Conservation (phyloP, 2,888 invertebrate genomes). For the Leptopilina myrica region DNA sequence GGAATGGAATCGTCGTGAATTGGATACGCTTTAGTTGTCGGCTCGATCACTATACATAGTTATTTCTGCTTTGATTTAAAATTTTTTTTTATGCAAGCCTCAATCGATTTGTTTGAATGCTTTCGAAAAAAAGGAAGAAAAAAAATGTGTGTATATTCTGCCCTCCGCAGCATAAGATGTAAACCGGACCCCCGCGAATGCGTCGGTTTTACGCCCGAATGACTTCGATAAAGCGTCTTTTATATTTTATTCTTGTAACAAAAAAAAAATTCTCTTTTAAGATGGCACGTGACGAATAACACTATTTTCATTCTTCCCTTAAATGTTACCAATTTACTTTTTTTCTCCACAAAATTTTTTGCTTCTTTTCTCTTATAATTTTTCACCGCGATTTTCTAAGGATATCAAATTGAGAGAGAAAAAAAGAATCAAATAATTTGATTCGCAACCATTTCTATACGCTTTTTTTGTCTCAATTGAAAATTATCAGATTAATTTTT, state of each 20-base stretch:
- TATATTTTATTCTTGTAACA: background rate
- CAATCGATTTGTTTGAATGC: conserved; percentile 63
- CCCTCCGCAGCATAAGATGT: conserved; percentile 45
- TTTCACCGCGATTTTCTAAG: too few species aligned
- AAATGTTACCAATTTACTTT: background rate
- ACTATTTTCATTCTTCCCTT: background rate
- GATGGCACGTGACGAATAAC: background rate
- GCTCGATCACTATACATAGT: conserved; percentile 28
- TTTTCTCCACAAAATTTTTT: too few species aligned
- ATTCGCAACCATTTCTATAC: too few species aligned
- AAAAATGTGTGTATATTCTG: background rate
- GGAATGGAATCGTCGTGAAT: conserved; percentile 8
- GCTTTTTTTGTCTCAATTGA: too few species aligned
- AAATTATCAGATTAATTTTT: too few species aligned
- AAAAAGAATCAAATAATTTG: too few species aligned
- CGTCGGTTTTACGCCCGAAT: conserved; percentile 71
- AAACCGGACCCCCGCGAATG: conserved; percentile 68
- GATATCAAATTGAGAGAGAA: too few species aligned
- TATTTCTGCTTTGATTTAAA: conserved; percentile 46
- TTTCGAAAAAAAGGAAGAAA: conserved; percentile 41
- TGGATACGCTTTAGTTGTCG: conserved; percentile 26
- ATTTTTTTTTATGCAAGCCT: conserved; percentile 51
- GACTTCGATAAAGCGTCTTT: conserved; percentile 40
- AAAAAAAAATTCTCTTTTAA: background rate
- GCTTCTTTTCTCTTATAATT: too few species aligned